Evolutionary conservation across 2,113 vertebrate genomes (phyloP).

Genomic region (Sisor rabdophorus): DNA sequence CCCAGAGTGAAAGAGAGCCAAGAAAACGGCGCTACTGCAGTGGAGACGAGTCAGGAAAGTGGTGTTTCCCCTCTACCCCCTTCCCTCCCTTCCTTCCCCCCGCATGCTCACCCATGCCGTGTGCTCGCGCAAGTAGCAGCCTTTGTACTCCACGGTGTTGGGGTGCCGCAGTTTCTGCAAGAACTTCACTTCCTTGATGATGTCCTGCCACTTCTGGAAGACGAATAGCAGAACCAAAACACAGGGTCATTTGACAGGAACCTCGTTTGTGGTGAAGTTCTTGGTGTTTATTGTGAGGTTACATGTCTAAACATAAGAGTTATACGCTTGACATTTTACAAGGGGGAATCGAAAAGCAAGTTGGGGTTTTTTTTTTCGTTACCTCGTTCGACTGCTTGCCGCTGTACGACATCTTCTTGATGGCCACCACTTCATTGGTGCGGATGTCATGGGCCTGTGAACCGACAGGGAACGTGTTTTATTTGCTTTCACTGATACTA

Average conservation of each 20-base stretch:
- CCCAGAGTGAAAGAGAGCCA: not conserved
- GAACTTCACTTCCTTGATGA: constrained; percentile 92
- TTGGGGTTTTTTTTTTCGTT: no score
- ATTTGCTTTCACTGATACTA: not conserved
- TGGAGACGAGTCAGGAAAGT: constrained; percentile 7
- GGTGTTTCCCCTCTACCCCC: not conserved
- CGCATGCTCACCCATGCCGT: constrained; percentile 83
- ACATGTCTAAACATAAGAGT: not conserved
- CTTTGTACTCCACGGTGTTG: constrained; percentile 88
- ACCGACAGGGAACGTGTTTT: not conserved
- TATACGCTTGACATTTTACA: not conserved
- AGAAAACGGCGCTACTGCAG: constrained; percentile 34
- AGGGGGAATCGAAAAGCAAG: no score
- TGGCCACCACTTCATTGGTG: constrained; percentile 90
- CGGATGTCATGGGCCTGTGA: constrained; percentile 84
- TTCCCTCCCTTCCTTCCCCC: not conserved
- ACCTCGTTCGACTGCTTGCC: constrained; percentile 92
- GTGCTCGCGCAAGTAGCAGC: constrained; percentile 90
- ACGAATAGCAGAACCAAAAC: constrained; percentile 28
- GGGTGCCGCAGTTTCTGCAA: constrained; percentile 87
- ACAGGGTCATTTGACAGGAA: not conserved
- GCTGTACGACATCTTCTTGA: constrained; percentile 93
- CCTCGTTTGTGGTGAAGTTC: not conserved
- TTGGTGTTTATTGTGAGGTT: not conserved
- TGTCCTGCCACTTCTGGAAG: constrained; percentile 91